phyloP scores from a whole-genome alignment of 2,888 invertebrate genomes.

The Drosophila koepferae region DNA sequence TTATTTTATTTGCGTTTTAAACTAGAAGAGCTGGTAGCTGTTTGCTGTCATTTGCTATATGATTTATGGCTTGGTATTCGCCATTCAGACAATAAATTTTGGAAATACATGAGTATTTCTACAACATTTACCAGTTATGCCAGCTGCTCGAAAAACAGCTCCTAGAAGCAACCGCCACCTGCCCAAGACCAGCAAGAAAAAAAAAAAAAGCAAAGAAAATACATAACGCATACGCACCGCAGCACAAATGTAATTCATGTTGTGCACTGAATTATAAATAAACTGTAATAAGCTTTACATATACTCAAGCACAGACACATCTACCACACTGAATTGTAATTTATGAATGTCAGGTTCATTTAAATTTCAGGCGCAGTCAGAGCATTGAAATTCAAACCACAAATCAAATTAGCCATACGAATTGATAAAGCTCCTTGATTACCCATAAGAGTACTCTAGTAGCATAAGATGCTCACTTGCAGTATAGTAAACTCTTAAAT shows the following conservation, averaged over 20 bases:
- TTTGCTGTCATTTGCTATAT: constrained; percentile 16
- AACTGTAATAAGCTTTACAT: constrained; percentile 56
- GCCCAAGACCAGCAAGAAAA: not conserved
- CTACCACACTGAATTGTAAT: constrained; percentile 22
- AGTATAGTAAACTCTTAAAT: not conserved
- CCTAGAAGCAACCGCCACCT: not conserved
- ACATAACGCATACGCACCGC: constrained; percentile 44
- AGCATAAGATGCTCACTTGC: not conserved
- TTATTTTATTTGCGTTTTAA: constrained; percentile 20
- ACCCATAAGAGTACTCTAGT: not conserved
- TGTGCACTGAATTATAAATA: constrained; percentile 70
- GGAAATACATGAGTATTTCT: constrained; percentile 20
- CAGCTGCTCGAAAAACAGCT: not conserved
- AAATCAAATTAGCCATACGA: constrained; percentile 64
- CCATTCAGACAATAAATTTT: constrained; percentile 31
- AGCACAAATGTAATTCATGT: constrained; percentile 41
- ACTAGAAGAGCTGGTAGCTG: not conserved
- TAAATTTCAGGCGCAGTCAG: constrained; percentile 37
- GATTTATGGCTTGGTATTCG: constrained; percentile 28
- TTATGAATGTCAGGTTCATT: constrained; percentile 50
- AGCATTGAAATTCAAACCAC: constrained; percentile 50
- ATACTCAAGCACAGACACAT: constrained; percentile 21
- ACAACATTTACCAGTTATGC: constrained; percentile 2
- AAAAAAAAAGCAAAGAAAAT: not conserved
- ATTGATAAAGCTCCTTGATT: constrained; percentile 27